phyloP scores from a whole-genome alignment of 2,797 vertebrate genomes.

The Fistularia commersonii region DNA sequence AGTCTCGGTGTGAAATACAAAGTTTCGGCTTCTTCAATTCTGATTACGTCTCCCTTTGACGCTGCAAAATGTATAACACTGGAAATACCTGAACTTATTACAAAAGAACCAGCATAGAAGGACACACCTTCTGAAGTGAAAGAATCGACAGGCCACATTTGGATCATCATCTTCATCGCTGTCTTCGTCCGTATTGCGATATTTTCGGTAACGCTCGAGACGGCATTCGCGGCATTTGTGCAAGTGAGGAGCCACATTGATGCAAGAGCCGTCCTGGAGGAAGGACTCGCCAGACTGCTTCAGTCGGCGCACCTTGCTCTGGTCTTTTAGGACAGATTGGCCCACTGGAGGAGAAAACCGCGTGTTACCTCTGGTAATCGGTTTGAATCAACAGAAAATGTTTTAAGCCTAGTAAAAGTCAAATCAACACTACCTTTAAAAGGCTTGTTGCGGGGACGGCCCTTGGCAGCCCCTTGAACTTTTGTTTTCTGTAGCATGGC shows the following conservation, averaged over 20 bases:
- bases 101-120: not conserved
- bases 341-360: conserved; percentile 77
- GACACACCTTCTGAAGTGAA: conserved; percentile 93
- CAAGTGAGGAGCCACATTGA: conserved; percentile 96
- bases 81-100: too few species aligned
- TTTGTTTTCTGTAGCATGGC: conserved; percentile 85
- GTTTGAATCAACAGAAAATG: not conserved
- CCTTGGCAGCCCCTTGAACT: conserved; percentile 82
- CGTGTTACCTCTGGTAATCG: conserved; percentile 8
- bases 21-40: too few species aligned
- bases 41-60: not conserved
- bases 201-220: conserved; percentile 94
- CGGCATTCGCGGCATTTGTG: conserved; percentile 98
- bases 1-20: too few species aligned
- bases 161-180: conserved; percentile 97
- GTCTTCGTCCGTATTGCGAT: conserved; percentile 85
- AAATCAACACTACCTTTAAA: conserved; percentile 83
- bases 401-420: not conserved
- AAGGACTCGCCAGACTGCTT: conserved; percentile 98
- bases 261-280: conserved; percentile 97
- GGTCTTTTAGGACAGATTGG: conserved; percentile 96
- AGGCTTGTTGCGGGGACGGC: conserved; percentile 90
- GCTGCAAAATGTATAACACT: not conserved
- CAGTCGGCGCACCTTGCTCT: conserved; percentile 93
- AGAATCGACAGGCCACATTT: conserved; percentile 97